Conservation (phyloP, 2,888 invertebrate genomes). For the Yponomeuta cagnagella region DNA sequence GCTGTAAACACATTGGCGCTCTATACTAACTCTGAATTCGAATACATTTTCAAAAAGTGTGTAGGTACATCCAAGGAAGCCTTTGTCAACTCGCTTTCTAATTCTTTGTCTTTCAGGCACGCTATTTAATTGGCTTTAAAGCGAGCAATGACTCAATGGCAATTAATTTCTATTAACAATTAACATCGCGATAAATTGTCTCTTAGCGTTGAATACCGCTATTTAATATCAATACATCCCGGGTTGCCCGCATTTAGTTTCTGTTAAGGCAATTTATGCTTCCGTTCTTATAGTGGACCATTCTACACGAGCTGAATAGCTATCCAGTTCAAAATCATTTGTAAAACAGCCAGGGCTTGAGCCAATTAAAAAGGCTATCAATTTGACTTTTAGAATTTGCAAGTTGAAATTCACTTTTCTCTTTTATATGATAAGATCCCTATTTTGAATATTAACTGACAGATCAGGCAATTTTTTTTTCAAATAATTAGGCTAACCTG, state of each 20-base stretch:
- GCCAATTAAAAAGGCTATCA: too few relatives aligned
- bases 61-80: not conserved
- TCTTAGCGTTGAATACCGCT: conserved; percentile 10
- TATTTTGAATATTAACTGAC: too few relatives aligned
- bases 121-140: not conserved
- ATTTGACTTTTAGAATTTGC: too few relatives aligned
- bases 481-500: too few relatives aligned
- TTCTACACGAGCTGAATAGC: conserved; percentile 19
- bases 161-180: conserved; percentile 2
- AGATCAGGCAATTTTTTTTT: too few relatives aligned
- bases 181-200: conserved; percentile 4
- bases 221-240: conserved; percentile 11
- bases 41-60: not conserved
- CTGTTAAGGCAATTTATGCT: conserved; percentile 67
- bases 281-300: conserved; percentile 36
- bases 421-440: too few relatives aligned
- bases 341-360: too few relatives aligned
- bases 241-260: conserved; percentile 62
- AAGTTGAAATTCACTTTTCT: too few relatives aligned
- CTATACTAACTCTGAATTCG: not conserved
- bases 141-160: not conserved
- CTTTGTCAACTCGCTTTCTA: not conserved
- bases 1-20: too few relatives aligned
- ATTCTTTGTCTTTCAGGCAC: not conserved
- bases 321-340: too few relatives aligned